These are phyloP conservation scores for Meliscaeva auricollis DNA, from an alignment of 2,888 invertebrate species.

Conservation along the genomic window DNA sequence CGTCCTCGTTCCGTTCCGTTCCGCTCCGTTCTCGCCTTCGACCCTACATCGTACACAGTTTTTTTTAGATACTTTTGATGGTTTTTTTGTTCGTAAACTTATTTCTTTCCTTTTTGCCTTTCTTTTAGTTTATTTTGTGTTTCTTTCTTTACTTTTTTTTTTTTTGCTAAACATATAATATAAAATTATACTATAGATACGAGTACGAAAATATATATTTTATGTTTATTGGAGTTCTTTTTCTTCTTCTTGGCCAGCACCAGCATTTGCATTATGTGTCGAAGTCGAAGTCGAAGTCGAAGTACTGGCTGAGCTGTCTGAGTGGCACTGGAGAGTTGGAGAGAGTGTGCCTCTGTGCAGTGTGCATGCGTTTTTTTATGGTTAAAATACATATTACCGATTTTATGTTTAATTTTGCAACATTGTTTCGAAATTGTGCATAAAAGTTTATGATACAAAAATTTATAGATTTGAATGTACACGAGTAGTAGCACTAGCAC, in stretches of 20 bases:
- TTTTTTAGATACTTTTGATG: conserved; percentile 60
- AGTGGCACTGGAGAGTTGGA: conserved; percentile 22
- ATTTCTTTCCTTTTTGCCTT: conserved; percentile 30
- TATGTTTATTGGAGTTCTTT: conserved; percentile 67
- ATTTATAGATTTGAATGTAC: conserved; percentile 74
- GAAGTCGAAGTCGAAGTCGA: background rate
- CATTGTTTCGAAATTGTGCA: conserved; percentile 73
- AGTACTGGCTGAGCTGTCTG: conserved; percentile 16
- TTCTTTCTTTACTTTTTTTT: conserved; percentile 54
- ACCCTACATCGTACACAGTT: conserved; percentile 39
- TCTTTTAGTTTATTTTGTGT: conserved; percentile 38
- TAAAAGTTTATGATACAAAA: conserved; percentile 74
- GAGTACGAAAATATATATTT: conserved; percentile 33
- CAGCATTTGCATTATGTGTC: conserved; percentile 71
- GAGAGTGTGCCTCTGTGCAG: conserved; percentile 21
- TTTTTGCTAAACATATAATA: conserved; percentile 19
- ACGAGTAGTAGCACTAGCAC: background rate
- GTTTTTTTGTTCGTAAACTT: conserved; percentile 26
- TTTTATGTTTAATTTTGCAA: conserved; percentile 76
- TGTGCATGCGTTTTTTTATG: conserved; percentile 70
- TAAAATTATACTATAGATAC: conserved; percentile 4
- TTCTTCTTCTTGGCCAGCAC: conserved; percentile 46
- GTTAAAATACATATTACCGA: conserved; percentile 75
- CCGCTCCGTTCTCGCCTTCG: conserved; percentile 42
- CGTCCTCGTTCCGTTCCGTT: conserved; percentile 11